These are phyloP conservation scores for Tachystola acroxantha DNA, from an alignment of 2,888 invertebrate genomes.

Conservation along the genomic window DNA sequence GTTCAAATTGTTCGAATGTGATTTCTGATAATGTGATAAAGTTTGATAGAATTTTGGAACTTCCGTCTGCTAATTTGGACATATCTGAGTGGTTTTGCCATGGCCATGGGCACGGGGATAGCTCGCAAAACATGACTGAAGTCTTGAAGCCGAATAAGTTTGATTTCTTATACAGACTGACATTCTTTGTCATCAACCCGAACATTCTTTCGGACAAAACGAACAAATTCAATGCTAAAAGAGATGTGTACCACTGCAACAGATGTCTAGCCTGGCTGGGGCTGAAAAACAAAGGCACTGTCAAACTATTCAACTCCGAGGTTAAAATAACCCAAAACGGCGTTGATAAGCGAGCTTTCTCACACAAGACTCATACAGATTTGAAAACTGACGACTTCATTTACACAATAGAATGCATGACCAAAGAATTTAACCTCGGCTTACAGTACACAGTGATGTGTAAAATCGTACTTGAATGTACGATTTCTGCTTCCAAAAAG, in stretches of 20 bases:
- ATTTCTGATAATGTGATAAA: constrained; percentile 60
- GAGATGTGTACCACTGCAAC: constrained; percentile 73
- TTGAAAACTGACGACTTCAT: constrained; percentile 70
- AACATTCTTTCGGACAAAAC: constrained; percentile 53
- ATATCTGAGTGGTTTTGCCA: constrained; percentile 84
- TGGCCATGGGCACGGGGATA: constrained; percentile 39
- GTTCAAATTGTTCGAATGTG: constrained; percentile 62
- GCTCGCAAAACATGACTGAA: constrained; percentile 21
- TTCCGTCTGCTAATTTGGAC: constrained; percentile 79
- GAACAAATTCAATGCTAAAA: constrained; percentile 60
- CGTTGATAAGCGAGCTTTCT: constrained; percentile 36
- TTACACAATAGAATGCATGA: constrained; percentile 66
- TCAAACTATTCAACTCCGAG: constrained; percentile 79
- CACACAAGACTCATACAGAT: constrained; percentile 35
- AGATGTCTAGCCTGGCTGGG: constrained; percentile 80
- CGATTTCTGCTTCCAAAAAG: constrained; percentile 50
- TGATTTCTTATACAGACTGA: constrained; percentile 79
- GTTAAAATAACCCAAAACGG: constrained; percentile 53
- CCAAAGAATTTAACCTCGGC: constrained; percentile 67
- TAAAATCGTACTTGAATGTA: constrained; percentile 75
- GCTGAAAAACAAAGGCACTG: constrained; percentile 53
- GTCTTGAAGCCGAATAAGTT: constrained; percentile 61
- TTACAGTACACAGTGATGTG: constrained; percentile 70
- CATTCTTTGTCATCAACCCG: constrained; percentile 72
- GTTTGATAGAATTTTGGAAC: constrained; percentile 79